Percentiles rank a stretch among this genome's conserved stretches.
Conservation (phyloP, 2,797 vertebrate species). For the Aplochiton taeniatus region DNA sequence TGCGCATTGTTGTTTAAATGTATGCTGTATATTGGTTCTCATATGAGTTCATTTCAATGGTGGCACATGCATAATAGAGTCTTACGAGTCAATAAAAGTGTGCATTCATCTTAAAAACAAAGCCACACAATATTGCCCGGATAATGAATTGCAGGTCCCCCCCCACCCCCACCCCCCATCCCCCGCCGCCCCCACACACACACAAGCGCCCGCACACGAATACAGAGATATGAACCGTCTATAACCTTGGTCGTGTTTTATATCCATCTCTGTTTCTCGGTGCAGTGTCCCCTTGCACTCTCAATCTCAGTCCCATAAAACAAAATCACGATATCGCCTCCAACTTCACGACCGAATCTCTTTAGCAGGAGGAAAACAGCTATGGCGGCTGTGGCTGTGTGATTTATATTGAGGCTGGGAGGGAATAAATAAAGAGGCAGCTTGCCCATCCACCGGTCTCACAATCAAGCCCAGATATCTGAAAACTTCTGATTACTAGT, state of each 20-base stretch:
- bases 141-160: too few species aligned
- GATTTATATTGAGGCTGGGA: conserved; percentile 68
- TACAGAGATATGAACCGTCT: background rate
- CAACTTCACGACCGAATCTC: conserved; percentile 40
- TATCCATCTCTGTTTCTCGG: conserved; percentile 43
- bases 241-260: conserved; percentile 35
- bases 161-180: too few species aligned
- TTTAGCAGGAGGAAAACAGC: conserved; percentile 41
- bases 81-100: too few species aligned
- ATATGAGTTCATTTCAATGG: too few species aligned
- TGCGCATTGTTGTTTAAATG: too few species aligned
- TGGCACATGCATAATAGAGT: too few species aligned
- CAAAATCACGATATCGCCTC: conserved; percentile 49
- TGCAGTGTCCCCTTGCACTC: conserved; percentile 37
- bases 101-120: too few species aligned
- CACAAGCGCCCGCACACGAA: conserved; percentile 4
- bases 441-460: conserved; percentile 61
- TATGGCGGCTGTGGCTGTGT: conserved; percentile 49
- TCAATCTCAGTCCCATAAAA: conserved; percentile 63
- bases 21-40: too few species aligned
- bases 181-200: background rate
- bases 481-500: conserved; percentile 65
- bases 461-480: conserved; percentile 63
- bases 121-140: too few species aligned
- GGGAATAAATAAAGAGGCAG: conserved; percentile 69